phyloP scores from a whole-genome alignment of 2,113 vertebrate species.

The Galeopterus variegatus region DNA sequence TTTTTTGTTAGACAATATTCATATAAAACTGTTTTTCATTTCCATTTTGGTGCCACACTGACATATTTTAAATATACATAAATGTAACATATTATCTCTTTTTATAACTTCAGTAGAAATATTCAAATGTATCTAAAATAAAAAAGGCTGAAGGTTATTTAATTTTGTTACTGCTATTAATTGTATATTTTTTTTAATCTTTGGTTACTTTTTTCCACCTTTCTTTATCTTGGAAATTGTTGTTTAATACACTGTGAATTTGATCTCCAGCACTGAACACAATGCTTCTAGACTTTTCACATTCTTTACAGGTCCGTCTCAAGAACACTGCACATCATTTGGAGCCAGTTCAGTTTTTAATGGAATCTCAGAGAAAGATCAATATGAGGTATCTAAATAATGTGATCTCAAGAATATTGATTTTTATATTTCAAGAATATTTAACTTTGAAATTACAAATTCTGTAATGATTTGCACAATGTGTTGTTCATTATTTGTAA shows the following conservation, averaged over 20 bases:
- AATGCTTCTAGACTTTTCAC: background rate
- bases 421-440: background rate
- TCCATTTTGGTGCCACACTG: background rate
- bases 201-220: background rate
- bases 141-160: background rate
- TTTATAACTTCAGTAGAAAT: background rate
- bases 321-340: slow-evolving; percentile 22
- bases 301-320: background rate
- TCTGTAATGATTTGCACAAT: background rate
- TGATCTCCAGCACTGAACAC: background rate
- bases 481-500: background rate
- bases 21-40: background rate
- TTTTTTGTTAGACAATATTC: background rate
- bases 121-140: background rate
- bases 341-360: background rate
- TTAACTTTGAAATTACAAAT: background rate
- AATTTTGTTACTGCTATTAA: background rate
- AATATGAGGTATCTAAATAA: background rate
- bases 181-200: background rate
- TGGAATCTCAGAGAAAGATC: background rate
- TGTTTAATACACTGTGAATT: background rate
- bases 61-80: background rate
- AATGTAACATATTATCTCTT: background rate
- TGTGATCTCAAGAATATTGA: background rate
- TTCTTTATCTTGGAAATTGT: background rate